Evolutionary conservation across 2,113 vertebrate species (phyloP).

Genomic region (Poeciliopsis prolifica): DNA sequence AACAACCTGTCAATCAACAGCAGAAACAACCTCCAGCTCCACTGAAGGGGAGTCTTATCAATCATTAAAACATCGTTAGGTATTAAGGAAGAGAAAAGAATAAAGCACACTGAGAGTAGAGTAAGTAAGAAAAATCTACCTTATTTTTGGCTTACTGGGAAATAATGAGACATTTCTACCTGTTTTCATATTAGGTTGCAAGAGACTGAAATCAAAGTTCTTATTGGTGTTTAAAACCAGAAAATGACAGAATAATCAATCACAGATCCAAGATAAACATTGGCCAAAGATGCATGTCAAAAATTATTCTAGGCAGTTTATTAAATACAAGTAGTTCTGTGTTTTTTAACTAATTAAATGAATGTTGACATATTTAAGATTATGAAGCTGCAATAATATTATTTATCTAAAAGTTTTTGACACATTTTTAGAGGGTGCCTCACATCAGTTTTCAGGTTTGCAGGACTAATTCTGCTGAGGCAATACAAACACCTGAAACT

Average conservation of each 20-base stretch:
- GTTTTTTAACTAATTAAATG: background rate
- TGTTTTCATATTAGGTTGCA: too few relatives aligned
- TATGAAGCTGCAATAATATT: background rate
- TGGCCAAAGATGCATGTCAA: background rate
- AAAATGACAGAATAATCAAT: too few relatives aligned
- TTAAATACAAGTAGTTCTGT: background rate
- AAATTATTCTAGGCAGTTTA: background rate
- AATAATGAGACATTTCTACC: too few relatives aligned
- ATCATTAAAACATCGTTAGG: background rate
- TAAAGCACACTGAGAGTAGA: background rate
- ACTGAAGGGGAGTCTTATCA: background rate
- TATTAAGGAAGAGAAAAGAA: background rate
- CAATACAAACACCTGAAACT: background rate
- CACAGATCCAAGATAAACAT: too few relatives aligned
- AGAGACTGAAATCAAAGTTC: too few relatives aligned
- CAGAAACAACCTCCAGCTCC: background rate
- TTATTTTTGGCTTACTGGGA: too few relatives aligned
- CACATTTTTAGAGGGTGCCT: background rate
- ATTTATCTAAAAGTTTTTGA: background rate
- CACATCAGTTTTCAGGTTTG: background rate
- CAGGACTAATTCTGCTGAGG: background rate
- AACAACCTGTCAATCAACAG: slow-evolving; percentile 3
- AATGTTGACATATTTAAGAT: background rate
- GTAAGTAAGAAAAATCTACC: too few relatives aligned
- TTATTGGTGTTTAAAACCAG: too few relatives aligned